Base-by-base conservation (phyloP, 2,797 vertebrate species). In the Aulostomus chinensis region DNA sequence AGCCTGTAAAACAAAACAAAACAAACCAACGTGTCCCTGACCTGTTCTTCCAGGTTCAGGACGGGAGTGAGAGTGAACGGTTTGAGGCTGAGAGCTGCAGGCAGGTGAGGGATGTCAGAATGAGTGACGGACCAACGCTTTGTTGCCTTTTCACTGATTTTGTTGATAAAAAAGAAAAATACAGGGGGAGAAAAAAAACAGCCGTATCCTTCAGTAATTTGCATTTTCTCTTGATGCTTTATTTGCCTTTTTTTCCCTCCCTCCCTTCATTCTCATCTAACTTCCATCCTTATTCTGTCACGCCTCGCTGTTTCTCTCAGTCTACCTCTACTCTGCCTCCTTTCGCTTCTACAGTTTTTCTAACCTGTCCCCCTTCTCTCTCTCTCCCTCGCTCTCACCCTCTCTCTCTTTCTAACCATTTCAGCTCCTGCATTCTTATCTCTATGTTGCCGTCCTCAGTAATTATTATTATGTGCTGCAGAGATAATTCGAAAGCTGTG, bases 381-480 rank as follows among this genome's bases (percentile, higher is more conserved):
- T 21, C 25, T 5, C 26, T 11, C 52, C 29, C 42, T 35, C 31
- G 9, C 57, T 33, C 65, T 43, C 41, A 22, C 46, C 36, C 50
- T 50, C 76, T 55, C 59, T 48, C 71, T 68, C 73, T 74, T 77
- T 84, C 82, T 71, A 65, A 40, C 77, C 73, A 72, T 86, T 81
- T 87, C 84, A 75, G 87, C 81, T 88, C 72, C 84, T 82, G 84
- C 81, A 73, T 85, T 80, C 89, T 92, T 92, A 92, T 92, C 91
- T 91, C 86, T 81, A 58, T 84, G 86, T 86, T 79, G 87, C 90
- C 86, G 87, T 91, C 89, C 91, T 84, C 86, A 81, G 89, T 92
- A 91, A 92, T 92, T 91, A 92, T 92, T 92, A 92, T 92, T 92
- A 92, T 92, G 91, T 91, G 91, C 88, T 73, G 89, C 82, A 79